phyloP scores from a whole-genome alignment of 1,140 invertebrate species.

The Heliothis virescens region DNA sequence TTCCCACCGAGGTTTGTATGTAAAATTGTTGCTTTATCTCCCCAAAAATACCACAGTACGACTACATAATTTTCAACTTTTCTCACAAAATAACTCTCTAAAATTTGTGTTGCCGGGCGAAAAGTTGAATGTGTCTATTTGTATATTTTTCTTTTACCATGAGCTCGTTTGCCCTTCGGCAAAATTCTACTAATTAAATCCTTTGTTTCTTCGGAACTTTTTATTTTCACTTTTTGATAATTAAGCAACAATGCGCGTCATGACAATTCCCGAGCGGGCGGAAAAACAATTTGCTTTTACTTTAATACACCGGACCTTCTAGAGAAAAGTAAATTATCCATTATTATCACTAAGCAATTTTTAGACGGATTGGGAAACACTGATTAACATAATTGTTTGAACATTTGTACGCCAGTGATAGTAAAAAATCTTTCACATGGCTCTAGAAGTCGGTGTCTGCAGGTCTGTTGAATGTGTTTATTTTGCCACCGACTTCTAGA shows the following conservation, averaged over 20 bases:
- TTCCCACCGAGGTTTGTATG: slow-evolving; percentile 44
- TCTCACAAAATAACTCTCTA: not conserved
- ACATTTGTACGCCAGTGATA: not conserved
- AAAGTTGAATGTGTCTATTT: slow-evolving; percentile 21
- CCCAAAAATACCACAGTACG: not conserved
- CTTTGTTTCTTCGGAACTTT: slow-evolving; percentile 39
- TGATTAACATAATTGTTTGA: not conserved
- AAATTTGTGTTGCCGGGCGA: not conserved
- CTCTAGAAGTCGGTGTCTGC: too few species aligned
- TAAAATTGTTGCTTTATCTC: slow-evolving; percentile 50
- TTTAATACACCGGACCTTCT: slow-evolving; percentile 9
- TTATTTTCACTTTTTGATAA: slow-evolving; percentile 34
- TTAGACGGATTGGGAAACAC: not conserved
- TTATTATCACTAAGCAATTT: not conserved
- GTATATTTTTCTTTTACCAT: slow-evolving; percentile 20
- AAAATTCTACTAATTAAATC: slow-evolving; percentile 30
- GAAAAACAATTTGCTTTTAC: slow-evolving; percentile 30
- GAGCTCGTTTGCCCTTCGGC: slow-evolving; percentile 34
- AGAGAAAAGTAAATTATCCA: not conserved
- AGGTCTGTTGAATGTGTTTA: too few species aligned
- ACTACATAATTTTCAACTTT: slow-evolving; percentile 5
- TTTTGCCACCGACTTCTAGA: too few species aligned
- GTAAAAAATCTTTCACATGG: too few species aligned
- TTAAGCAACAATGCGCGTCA: slow-evolving; percentile 38
- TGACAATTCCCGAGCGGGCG: slow-evolving; percentile 30